phyloP scores from a whole-genome alignment of 2,113 vertebrate genomes.

The Actinemys pallida region DNA sequence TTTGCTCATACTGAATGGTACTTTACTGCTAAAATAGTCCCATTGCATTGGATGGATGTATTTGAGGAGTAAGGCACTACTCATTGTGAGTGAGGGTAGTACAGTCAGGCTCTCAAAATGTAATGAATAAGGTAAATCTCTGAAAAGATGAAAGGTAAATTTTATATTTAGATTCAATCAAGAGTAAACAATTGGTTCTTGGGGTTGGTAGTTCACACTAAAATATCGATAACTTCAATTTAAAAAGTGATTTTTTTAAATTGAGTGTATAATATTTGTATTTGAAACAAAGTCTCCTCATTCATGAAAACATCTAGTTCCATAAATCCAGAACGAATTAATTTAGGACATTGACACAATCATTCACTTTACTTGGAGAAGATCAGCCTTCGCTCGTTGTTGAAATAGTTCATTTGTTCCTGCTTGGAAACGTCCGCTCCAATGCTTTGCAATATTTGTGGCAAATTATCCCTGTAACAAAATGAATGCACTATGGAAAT shows the following conservation, averaged over 20 bases:
- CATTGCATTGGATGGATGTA: background rate
- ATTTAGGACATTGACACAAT: background rate
- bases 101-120: background rate
- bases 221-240: background rate
- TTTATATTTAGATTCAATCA: constrained; percentile 22
- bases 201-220: background rate
- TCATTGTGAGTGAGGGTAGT: background rate
- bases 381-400: background rate
- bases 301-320: constrained; percentile 30
- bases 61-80: background rate
- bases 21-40: background rate
- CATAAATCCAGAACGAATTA: constrained; percentile 29
- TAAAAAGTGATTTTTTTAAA: background rate
- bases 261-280: background rate
- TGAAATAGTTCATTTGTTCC: constrained; percentile 6
- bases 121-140: background rate
- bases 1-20: background rate
- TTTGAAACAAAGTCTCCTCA: constrained; percentile 33
- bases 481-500: constrained; percentile 47
- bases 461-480: constrained; percentile 51
- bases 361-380: background rate
- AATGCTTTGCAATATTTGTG: constrained; percentile 59
- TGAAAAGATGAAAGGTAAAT: background rate
- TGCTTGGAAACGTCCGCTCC: constrained; percentile 41
- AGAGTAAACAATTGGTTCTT: background rate